Percentiles rank a stretch among this genome's conserved stretches.
These are phyloP conservation scores for Hesperia comma DNA, from an alignment of 2,888 invertebrate species.

Conservation along the genomic window DNA sequence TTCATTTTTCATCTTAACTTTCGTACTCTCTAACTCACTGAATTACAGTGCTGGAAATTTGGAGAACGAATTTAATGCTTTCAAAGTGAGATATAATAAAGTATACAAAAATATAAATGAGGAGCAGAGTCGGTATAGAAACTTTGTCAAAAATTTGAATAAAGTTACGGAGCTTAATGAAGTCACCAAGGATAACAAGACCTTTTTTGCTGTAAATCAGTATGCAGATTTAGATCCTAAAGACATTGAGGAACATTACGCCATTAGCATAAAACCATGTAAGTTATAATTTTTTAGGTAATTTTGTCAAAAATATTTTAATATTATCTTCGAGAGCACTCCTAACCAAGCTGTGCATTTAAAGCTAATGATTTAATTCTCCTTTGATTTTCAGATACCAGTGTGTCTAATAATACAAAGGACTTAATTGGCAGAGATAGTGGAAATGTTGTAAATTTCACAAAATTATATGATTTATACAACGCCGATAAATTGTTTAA, in stretches of 20 bases:
- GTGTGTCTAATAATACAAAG: slow-evolving; percentile 44
- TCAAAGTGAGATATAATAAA: slow-evolving; percentile 56
- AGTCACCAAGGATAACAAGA: slow-evolving; percentile 42
- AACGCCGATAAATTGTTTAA: slow-evolving; percentile 54
- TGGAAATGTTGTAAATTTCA: slow-evolving; percentile 41
- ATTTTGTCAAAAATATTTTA: neutral
- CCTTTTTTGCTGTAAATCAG: slow-evolving; percentile 56
- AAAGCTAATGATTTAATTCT: neutral
- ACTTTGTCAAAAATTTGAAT: slow-evolving; percentile 58
- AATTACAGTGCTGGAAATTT: slow-evolving; percentile 43
- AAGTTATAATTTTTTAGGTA: slow-evolving; percentile 46
- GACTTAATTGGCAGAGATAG: slow-evolving; percentile 38
- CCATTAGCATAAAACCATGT: slow-evolving; percentile 58
- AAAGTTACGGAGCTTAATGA: slow-evolving; percentile 53
- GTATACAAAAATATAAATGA: slow-evolving; percentile 48
- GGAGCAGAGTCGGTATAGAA: slow-evolving; percentile 49
- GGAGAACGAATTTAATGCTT: slow-evolving; percentile 51
- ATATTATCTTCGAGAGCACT: too few relatives aligned
- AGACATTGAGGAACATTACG: slow-evolving; percentile 55
- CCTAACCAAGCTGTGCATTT: too few relatives aligned
- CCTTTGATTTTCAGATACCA: slow-evolving; percentile 48
- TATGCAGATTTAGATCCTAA: slow-evolving; percentile 58
- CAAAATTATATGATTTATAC: slow-evolving; percentile 56
- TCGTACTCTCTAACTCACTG: slow-evolving; percentile 21
- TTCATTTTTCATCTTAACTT: slow-evolving; percentile 13